Conservation (phyloP, 2,113 vertebrate genomes). For the Dermatemys mawii region DNA sequence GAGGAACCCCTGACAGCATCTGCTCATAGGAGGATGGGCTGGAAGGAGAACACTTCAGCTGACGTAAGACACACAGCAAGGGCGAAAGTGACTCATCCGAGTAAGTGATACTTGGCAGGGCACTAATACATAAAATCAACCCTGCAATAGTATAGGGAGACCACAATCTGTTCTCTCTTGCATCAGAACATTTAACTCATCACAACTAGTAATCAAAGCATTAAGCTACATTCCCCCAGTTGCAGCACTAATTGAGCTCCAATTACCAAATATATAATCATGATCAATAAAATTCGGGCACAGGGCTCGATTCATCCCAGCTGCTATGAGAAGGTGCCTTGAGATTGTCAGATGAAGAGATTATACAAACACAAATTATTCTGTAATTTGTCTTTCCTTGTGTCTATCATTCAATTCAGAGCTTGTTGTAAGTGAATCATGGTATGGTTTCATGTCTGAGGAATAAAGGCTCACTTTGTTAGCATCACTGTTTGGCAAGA, state of each 20-base stretch:
- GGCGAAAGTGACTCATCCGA: background rate
- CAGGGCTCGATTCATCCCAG: background rate
- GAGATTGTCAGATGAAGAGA: background rate
- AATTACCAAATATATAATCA: slow-evolving; percentile 46
- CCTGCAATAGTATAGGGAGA: background rate
- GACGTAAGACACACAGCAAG: background rate
- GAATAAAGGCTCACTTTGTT: background rate
- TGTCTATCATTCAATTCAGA: background rate
- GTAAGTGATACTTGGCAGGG: background rate
- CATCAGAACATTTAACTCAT: slow-evolving; percentile 24
- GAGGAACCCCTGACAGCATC: background rate
- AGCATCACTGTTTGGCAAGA: slow-evolving; percentile 18
- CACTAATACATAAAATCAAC: background rate
- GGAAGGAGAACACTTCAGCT: background rate
- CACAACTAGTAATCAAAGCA: slow-evolving; percentile 39
- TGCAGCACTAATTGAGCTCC: slow-evolving; percentile 51
- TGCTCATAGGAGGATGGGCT: too few relatives aligned
- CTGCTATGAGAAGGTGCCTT: background rate
- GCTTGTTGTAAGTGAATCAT: slow-evolving; percentile 11
- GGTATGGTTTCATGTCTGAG: slow-evolving; percentile 1
- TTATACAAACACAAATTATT: background rate
- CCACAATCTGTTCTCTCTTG: background rate
- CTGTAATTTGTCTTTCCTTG: background rate
- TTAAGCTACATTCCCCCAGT: slow-evolving; percentile 15
- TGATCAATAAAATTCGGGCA: background rate